These are phyloP conservation scores for Grallaria varia DNA, from an alignment of 2,113 vertebrate genomes.

Conservation along the genomic window DNA sequence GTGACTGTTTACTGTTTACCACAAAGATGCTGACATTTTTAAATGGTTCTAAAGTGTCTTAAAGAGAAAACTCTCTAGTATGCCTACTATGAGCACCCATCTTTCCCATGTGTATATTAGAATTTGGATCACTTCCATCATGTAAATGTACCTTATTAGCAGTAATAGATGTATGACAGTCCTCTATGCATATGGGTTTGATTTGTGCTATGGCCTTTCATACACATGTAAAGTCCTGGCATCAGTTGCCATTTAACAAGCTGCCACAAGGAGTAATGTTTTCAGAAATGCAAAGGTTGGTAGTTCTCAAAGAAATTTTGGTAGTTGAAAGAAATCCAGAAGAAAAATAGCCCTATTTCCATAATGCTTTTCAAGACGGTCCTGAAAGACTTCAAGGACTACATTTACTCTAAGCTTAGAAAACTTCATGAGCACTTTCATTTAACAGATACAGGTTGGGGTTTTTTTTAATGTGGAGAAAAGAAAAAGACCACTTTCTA, in stretches of 20 bases:
- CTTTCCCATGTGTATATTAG: not conserved
- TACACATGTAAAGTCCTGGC: not conserved
- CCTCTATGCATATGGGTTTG: not conserved
- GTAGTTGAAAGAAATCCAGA: not conserved
- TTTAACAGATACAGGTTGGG: not conserved
- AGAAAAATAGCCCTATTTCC: not conserved
- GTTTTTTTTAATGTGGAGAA: not conserved
- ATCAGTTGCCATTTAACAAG: not conserved
- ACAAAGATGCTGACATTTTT: not conserved
- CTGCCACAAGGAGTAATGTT: not conserved
- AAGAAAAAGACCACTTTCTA: not conserved
- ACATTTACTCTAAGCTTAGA: not conserved
- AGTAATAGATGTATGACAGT: not conserved
- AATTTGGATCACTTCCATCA: not conserved
- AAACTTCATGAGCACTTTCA: not conserved
- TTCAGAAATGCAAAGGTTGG: not conserved
- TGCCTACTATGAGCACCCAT: not conserved
- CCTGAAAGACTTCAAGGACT: not conserved
- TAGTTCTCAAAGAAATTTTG: not conserved
- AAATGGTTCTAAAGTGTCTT: not conserved
- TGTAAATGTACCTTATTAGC: not conserved
- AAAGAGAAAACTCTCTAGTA: not conserved
- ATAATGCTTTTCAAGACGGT: not conserved
- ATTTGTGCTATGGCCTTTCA: not conserved
- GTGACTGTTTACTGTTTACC: not conserved